Conservation (phyloP, 1,140 invertebrate species). For the Drosophila micromelanica region DNA sequence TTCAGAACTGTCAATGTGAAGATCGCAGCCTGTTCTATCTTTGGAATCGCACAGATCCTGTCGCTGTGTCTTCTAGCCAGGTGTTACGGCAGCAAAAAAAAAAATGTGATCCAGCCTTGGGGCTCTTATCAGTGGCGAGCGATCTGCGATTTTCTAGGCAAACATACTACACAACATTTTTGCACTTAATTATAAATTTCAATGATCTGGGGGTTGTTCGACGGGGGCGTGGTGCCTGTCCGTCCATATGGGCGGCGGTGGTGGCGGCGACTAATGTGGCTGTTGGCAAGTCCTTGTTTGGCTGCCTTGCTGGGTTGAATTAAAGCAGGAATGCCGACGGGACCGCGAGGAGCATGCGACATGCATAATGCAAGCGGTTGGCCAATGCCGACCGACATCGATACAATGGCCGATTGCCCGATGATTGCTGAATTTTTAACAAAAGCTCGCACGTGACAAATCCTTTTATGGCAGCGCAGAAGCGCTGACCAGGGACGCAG, state of each 20-base stretch:
- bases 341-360: conserved; percentile 27
- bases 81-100: conserved; percentile 14
- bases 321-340: conserved; percentile 65
- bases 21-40: background rate
- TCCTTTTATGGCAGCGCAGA: conserved; percentile 81
- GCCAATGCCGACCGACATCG: conserved; percentile 24
- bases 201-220: conserved; percentile 51
- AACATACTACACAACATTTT: conserved; percentile 60
- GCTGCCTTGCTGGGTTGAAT: conserved; percentile 36
- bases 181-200: conserved; percentile 81
- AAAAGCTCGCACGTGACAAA: conserved; percentile 84
- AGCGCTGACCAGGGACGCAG: conserved; percentile 29
- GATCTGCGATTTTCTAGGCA: conserved; percentile 23
- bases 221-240: background rate
- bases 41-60: conserved; percentile 11
- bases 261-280: conserved; percentile 15
- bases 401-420: conserved; percentile 59
- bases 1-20: background rate
- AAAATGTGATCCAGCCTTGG: background rate
- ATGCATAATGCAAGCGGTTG: conserved; percentile 76
- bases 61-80: background rate
- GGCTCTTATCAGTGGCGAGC: conserved; percentile 14
- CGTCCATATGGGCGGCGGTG: conserved; percentile 19
- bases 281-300: conserved; percentile 42
- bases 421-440: conserved; percentile 83